Percentiles rank a stretch among this genome's conserved stretches.
These are phyloP conservation scores for Apostichopus californicus DNA, from an alignment of 35 echinoderm and acorn worm genomes.

Conservation along the genomic window DNA sequence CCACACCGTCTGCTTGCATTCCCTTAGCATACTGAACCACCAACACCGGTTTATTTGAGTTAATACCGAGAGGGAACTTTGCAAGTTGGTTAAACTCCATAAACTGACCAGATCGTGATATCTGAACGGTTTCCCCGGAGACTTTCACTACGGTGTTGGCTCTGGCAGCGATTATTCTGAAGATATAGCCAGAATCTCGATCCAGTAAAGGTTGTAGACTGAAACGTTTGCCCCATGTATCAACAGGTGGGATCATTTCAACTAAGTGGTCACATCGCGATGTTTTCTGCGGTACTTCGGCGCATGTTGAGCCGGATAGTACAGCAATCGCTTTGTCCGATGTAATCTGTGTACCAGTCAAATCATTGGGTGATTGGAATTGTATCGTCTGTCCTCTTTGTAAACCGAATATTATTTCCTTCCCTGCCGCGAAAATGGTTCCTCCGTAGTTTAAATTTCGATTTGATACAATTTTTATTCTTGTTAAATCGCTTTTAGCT, in stretches of 20 bases:
- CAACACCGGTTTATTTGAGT: no score
- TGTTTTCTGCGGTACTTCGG: conserved; percentile 61
- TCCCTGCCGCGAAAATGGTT: conserved; percentile 53
- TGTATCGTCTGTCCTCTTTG: conserved; percentile 68
- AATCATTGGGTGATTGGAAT: conserved; percentile 67
- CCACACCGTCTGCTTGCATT: conserved; percentile 64
- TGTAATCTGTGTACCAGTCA: conserved; percentile 81
- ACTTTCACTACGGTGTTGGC: conserved; percentile 71
- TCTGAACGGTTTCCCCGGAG: conserved; percentile 46
- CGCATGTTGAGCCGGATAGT: conserved; percentile 72
- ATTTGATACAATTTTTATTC: conserved; percentile 59
- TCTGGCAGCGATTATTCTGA: conserved; percentile 75
- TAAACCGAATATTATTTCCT: conserved; percentile 62
- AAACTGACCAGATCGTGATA: conserved; percentile 66
- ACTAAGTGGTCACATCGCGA: conserved; percentile 88
- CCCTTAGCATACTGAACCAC: conserved; percentile 87
- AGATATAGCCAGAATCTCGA: conserved; percentile 78
- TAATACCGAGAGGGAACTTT: neutral
- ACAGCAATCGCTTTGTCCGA: conserved; percentile 75
- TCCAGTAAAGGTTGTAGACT: conserved; percentile 78
- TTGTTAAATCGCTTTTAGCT: conserved; percentile 64
- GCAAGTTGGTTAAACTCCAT: conserved; percentile 81
- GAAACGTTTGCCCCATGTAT: conserved; percentile 78
- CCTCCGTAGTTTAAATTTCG: conserved; percentile 34
- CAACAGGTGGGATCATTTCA: conserved; percentile 81